A percentile compares a stretch with the other conserved stretches of the same genome.
Conservation (phyloP, 2,888 invertebrate species). For the Hydrotaea cyrtoneurina region DNA sequence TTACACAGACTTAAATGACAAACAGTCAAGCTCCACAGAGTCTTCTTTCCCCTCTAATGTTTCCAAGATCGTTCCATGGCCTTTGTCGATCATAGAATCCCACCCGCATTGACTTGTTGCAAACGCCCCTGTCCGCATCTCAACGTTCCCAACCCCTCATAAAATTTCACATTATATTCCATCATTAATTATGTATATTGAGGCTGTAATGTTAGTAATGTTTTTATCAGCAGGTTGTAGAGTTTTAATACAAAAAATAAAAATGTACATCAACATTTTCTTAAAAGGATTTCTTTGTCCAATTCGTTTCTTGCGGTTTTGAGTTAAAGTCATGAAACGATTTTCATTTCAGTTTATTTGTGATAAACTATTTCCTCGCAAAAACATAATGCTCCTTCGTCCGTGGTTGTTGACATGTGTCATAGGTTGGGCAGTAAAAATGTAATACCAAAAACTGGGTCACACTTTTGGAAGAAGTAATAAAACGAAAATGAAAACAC, state of each 20-base stretch:
- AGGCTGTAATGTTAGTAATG: conserved; percentile 17
- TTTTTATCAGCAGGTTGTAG: conserved; percentile 11
- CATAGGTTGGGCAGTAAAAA: conserved; percentile 28
- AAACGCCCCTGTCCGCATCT: background rate
- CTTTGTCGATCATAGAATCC: no score
- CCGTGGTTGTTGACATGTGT: conserved; percentile 33
- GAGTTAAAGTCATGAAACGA: conserved; percentile 14
- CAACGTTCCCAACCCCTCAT: background rate
- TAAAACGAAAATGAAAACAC: background rate
- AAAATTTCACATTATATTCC: background rate
- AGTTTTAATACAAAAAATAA: background rate
- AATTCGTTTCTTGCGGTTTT: conserved; percentile 27
- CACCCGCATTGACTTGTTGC: no score
- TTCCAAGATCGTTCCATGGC: no score
- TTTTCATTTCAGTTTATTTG: conserved; percentile 29
- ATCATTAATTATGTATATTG: conserved; percentile 20
- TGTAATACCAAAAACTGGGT: conserved; percentile 19
- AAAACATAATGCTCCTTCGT: conserved; percentile 12
- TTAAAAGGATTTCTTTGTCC: background rate
- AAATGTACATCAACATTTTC: conserved; percentile 19
- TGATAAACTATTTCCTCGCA: background rate
- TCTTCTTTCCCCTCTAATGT: no score
- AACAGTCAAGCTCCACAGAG: no score
- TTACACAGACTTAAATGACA: no score
- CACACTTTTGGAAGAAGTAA: conserved; percentile 31